Conservation (phyloP, 1,140 invertebrate species). For the Trachelipus rathkii region DNA sequence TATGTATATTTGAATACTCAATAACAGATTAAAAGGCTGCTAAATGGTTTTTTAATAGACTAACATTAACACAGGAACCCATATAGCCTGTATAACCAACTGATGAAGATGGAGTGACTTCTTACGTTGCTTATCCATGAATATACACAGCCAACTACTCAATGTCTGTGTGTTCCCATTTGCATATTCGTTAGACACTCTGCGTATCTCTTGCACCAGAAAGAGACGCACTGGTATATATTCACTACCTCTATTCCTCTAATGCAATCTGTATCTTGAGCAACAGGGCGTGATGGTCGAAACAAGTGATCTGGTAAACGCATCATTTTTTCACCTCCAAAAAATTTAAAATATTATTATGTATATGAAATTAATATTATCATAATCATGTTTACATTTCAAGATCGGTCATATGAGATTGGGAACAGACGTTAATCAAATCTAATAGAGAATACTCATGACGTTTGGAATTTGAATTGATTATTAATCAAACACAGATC, state of each 20-base stretch:
- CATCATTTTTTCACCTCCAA: conserved; percentile 89
- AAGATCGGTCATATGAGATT: too few relatives aligned
- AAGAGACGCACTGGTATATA: conserved; percentile 93
- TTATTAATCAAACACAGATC: too few relatives aligned
- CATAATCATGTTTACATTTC: too few relatives aligned
- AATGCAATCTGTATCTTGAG: conserved; percentile 98
- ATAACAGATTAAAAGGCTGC: too few relatives aligned
- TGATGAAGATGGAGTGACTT: conserved; percentile 81
- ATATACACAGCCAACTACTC: too few relatives aligned
- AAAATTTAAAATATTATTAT: too few relatives aligned
- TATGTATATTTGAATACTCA: too few relatives aligned
- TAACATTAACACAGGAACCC: conserved; percentile 51
- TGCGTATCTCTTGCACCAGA: conserved; percentile 97
- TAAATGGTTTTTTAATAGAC: background rate
- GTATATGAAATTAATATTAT: too few relatives aligned
- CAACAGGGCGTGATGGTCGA: conserved; percentile 98
- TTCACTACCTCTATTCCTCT: conserved; percentile 87
- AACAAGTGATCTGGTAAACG: too few relatives aligned
- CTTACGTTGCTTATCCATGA: conserved; percentile 87
- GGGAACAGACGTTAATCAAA: too few relatives aligned
- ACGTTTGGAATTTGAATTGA: too few relatives aligned
- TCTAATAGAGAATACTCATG: too few relatives aligned
- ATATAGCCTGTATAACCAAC: conserved; percentile 88
- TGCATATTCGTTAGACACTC: conserved; percentile 93
- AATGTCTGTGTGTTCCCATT: conserved; percentile 93